Base-by-base conservation (phyloP, 2,797 vertebrate genomes). In the Arrhamphus sclerolepis region DNA sequence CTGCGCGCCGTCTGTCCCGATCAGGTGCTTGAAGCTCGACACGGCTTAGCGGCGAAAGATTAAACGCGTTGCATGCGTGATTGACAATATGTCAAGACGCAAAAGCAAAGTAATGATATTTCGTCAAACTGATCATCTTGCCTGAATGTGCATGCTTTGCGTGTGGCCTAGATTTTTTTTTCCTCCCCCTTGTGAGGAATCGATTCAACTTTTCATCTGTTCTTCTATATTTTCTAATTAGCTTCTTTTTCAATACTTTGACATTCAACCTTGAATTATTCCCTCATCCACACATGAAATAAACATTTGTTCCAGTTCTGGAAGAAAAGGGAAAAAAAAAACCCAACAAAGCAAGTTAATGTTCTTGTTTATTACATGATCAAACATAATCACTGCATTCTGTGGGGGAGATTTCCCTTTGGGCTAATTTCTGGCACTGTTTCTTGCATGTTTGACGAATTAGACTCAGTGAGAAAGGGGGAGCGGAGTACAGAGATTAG, bases 291-390 rank as follows among this genome's bases (percentile, higher is more conserved):
- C 62, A 67, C 76, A 76, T 72, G 85, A 87, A 90, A 81, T 65
- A 83, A 71, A 54, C 80, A 72, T 89, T 89, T 87, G 81, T 84
- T 89, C 69, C 77, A 75, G 61, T 87, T 91, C 79, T 87, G 77
- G 69, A 87, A 86, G 87, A 72, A 87, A 87, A 89, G 77, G 13
- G 13, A 34, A 34, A 34, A 88, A 86, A 88, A 71, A 87, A 87
- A 87, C 75, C 77, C 72, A 91, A 91, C 90, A 91, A 91, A 88
- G 88, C 82, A 82, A 85, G 89, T 69, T 89, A 88, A 91, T 90
- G 72, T 85, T 89, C 72, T 90, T 92, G 87, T 92, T 92, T 91
- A 83, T 91, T 89, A 73, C 69, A 62, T 87, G 90, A 92, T 93
- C 91, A 93, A 90, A 92, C 83, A 84, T 84, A 90, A 89, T 90